A percentile compares a stretch with the other conserved stretches of the same genome.
phyloP scores from a whole-genome alignment of 2,113 vertebrate species.

The Morone chrysops region DNA sequence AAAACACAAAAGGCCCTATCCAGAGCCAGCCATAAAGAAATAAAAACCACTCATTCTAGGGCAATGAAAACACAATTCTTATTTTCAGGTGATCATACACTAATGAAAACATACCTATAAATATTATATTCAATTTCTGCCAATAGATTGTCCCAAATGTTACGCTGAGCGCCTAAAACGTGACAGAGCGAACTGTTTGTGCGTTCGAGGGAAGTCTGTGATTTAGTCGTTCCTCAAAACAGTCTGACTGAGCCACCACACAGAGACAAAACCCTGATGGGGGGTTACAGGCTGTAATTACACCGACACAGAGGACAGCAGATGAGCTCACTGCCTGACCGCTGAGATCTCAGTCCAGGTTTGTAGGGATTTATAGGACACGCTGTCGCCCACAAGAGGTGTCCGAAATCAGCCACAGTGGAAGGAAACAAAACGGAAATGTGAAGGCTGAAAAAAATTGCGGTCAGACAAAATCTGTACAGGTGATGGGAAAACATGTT shows the following conservation, averaged over 20 bases:
- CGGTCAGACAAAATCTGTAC: neutral
- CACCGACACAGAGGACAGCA: slow-evolving; percentile 24
- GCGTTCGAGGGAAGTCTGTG: slow-evolving; percentile 9
- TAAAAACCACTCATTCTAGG: too few relatives aligned
- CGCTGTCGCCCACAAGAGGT: neutral
- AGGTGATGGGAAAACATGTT: neutral
- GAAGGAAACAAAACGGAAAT: neutral
- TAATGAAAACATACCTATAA: too few relatives aligned
- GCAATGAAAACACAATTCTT: too few relatives aligned
- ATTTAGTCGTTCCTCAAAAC: slow-evolving; percentile 51
- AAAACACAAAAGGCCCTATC: too few relatives aligned
- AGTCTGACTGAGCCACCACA: slow-evolving; percentile 13
- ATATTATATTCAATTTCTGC: too few relatives aligned
- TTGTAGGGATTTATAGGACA: slow-evolving; percentile 34
- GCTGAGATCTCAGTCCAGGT: neutral
- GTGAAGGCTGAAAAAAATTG: neutral
- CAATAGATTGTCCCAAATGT: too few relatives aligned
- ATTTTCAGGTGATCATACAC: too few relatives aligned
- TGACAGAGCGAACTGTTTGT: slow-evolving; percentile 8
- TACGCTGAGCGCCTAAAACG: neutral
- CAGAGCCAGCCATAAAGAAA: too few relatives aligned
- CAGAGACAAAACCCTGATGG: slow-evolving; percentile 39
- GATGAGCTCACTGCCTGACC: slow-evolving; percentile 36
- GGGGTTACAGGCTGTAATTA: slow-evolving; percentile 59
- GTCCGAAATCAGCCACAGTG: neutral